Percentiles rank a stretch among this genome's conserved stretches.
Conservation (phyloP, 1,140 invertebrate species). For the Caerostris darwini region DNA sequence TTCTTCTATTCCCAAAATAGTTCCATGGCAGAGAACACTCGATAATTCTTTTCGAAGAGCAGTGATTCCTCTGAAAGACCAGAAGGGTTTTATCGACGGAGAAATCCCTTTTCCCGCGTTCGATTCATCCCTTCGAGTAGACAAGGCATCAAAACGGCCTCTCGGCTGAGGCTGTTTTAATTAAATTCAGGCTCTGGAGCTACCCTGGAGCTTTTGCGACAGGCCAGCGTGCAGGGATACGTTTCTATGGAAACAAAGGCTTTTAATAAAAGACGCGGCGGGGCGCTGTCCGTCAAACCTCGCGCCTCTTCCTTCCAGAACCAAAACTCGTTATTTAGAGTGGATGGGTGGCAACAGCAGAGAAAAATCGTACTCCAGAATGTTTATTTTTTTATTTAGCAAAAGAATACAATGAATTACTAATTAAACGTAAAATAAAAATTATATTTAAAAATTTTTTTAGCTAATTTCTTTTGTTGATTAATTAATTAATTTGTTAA, state of each 20-base stretch:
- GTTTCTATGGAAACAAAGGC: conserved; percentile 75
- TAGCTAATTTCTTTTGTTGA: background rate
- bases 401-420: background rate
- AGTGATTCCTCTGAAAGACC: background rate
- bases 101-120: background rate
- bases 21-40: background rate
- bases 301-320: conserved; percentile 36
- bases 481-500: background rate
- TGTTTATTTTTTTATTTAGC: background rate
- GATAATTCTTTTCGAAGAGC: background rate
- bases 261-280: conserved; percentile 76
- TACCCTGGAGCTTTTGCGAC: conserved; percentile 56
- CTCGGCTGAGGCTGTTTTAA: conserved; percentile 60
- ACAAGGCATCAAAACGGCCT: conserved; percentile 51
- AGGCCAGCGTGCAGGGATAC: conserved; percentile 27
- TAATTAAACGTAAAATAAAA: too few species aligned
- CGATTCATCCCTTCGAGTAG: background rate
- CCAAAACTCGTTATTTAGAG: conserved; percentile 38
- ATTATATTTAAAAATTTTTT: too few species aligned
- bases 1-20: too few species aligned
- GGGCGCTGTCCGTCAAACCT: conserved; percentile 70
- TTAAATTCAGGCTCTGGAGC: conserved; percentile 65
- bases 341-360: conserved; percentile 27
- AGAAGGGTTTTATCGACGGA: background rate
- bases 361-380: background rate